Evolutionary conservation across 35 echinoderm and acorn worm genomes (phyloP), one percentile per base, ranked within the genome.

Genomic region (Stichopus chloronotus): DNA sequence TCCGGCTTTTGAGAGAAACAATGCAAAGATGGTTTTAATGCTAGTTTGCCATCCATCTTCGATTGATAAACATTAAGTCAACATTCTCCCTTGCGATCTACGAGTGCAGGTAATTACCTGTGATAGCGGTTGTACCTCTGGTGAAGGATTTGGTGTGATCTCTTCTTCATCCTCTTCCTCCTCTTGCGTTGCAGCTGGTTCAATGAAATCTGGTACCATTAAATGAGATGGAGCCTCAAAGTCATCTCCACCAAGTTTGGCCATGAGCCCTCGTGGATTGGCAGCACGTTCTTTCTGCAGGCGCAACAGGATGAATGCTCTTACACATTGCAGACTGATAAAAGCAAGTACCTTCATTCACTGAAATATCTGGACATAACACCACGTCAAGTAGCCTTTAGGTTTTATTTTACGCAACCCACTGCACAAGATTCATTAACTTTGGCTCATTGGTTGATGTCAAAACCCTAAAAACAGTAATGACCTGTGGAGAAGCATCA

Each of bases 151-250:
- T 30, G 72, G 19, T 30, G 65, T 14, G 13, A 52, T 17, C 25
- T 89, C 90, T 78, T 91, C 76, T 54, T 78, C 90, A 13, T 91
- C 90, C 11, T 91, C 59, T 72, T 90, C 69, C 72, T 77, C 90
- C 25, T 91, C 90, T 16, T 91, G 71, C 0, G 69, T 53, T 14
- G 76, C 55, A 19, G 86, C 91, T 19, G 94, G 91, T 54, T 95
- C 94, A 82, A 95, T 95, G 72, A 95, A 95, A 19, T 84, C 90
- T 9, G 94, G 94, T 19, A 95, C 91, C 56, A 87, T 76, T 52
- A 95, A 63, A 55, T 87, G 90, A 57, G 90, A 56, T 24, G 90
- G 90, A 52, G 90, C 90, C 76, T 79, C 76, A 59, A 91, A 78
- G 14, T 91, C 90, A 71, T 89, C 87, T 53, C 90, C 90, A 53